phyloP scores from a whole-genome alignment of 2,888 invertebrate species.

The Alloscopus bannaensis region DNA sequence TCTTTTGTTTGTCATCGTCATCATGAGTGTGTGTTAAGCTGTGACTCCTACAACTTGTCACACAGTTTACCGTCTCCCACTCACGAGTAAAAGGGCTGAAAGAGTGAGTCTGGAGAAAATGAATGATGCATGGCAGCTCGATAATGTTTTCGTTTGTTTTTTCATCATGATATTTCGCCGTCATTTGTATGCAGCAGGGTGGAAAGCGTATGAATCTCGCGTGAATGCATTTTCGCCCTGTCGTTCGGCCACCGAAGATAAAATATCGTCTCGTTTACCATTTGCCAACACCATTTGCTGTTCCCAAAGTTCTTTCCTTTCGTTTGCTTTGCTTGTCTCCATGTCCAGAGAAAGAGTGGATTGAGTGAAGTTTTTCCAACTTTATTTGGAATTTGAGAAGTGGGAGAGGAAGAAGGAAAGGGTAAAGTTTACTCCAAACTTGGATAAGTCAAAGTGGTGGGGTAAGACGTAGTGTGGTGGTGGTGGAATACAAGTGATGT shows the following conservation, averaged over 20 bases:
- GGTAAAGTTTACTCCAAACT: conserved; percentile 28
- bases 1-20: neutral
- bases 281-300: no score
- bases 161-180: conserved; percentile 19
- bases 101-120: conserved; percentile 24
- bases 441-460: conserved; percentile 3
- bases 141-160: conserved; percentile 46
- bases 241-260: neutral
- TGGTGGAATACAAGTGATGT: conserved; percentile 16
- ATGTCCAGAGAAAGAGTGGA: conserved; percentile 18
- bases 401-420: conserved; percentile 28
- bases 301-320: no score
- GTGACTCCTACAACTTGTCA: conserved; percentile 28
- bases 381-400: conserved; percentile 27
- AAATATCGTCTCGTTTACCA: neutral
- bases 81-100: no score
- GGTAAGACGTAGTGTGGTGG: no score
- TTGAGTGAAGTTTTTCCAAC: conserved; percentile 29
- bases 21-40: no score
- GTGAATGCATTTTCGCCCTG: conserved; percentile 39
- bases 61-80: conserved; percentile 21
- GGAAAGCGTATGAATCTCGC: conserved; percentile 43
- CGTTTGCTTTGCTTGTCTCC: neutral
- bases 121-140: conserved; percentile 40
- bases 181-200: conserved; percentile 54